Base-by-base conservation (phyloP, 2,888 invertebrate genomes). In the Clistopyga incitator region DNA sequence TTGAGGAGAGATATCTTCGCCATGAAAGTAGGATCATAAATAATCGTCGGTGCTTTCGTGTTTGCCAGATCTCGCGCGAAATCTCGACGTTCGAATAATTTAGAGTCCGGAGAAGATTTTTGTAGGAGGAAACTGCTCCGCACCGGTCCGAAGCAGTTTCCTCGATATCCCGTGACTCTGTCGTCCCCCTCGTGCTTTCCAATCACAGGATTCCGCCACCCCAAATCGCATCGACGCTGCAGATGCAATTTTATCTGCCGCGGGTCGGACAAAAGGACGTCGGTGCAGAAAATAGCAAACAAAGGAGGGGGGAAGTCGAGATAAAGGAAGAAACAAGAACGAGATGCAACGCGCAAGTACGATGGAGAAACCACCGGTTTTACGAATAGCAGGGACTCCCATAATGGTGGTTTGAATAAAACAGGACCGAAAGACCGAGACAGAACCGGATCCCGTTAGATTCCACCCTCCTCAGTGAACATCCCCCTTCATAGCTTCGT, bases 181-280 rank as follows among this genome's bases (percentile, higher is more conserved):
- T 13, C 23, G 4, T 74, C 78, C 68, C 72, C 13, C 68, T 50
- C 47, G 18, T 18, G 18, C 75, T 74, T 47, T 81, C 54, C 79
- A 59, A 65, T 75, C 54, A 76, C 70, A 42, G 52, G 34, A 70
- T 52, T 79, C 38, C 61, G 59, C 52, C 78, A 18, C 70, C 76
- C 56, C 78, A 75, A 75, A 81, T 82, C 78, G 52, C 67, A 64
- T 72, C 47, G 67, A 18, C 34, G 65, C 75, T 79, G 76, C 76
- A 56, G 68, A 67, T 80, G 52, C 71, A 72, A 61, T 84, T 86
- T 77, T 52, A n/a, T 78, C 65, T 70, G 70, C 34, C 29, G 18
- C 25, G 11, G 52, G 52, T 74, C 67, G 20, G 67, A 78, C 47
- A 47, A 74, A 59, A 29, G 29, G 52, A 45, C 20, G 61, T 18